Evolutionary conservation across 1,140 invertebrate species (phyloP), one percentile per base, ranked within the genome.

Genomic region (Sitobion miscanthi): DNA sequence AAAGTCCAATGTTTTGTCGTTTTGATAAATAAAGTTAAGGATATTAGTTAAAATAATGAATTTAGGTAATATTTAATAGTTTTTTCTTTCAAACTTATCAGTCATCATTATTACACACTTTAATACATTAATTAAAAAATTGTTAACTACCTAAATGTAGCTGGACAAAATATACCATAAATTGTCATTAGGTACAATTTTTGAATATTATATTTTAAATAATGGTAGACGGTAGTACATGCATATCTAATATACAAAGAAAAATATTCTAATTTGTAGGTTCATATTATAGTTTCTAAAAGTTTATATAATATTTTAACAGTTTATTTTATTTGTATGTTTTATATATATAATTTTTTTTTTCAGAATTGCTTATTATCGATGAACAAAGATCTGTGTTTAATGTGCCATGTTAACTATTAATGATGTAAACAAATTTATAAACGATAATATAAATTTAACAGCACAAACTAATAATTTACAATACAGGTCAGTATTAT

Each of bases 401-500:
- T 1, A 20, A 30, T 57, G 52, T 86, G 82, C 49, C 47, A 93
- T 93, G 91, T 57, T 93, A 93, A 86, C 35, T 17, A 54, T 82
- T 91, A n/a, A 54, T 54, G 35, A 52, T 54, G 57, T 86, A 38
- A 54, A 85, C 82, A 93, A 52, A 38, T 93, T 93, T 86, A 42
- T 93, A 52, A 45, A 42, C n/a, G 17, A 54, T 85, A 93, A 93
- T 85, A 93, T 93, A 25, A 35, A 57, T 30, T 86, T 42, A 86
- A 83, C 49, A 3, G 82, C 82, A 54, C 82, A 54, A 54, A 54
- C 17, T 57, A 54, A 93, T 54, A 54, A 85, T 54, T 93, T 93
- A 85, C 91, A 57, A 30, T 93, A 93, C 91, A 93, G 91, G 91
- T 93, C 20, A 93, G 82, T 85, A 85, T 38, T 77, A 57, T 42